phyloP scores from a whole-genome alignment of 2,888 invertebrate species.

The Muschampia plurimacula region DNA sequence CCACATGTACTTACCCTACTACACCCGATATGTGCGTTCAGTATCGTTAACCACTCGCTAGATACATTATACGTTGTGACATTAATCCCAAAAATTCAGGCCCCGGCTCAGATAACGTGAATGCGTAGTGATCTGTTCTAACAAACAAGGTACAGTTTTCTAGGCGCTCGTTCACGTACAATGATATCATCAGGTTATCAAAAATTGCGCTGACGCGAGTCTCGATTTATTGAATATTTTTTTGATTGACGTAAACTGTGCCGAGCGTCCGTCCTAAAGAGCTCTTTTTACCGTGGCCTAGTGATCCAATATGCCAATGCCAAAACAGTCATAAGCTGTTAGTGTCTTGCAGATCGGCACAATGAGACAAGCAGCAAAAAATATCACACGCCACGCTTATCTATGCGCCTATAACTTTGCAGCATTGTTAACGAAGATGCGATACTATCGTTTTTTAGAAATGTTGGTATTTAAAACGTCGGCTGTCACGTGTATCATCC shows the following conservation, averaged over 20 bases:
- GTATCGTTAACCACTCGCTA: conserved; percentile 74
- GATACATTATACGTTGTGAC: conserved; percentile 62
- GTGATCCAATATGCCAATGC: conserved; percentile 81
- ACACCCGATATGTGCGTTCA: conserved; percentile 37
- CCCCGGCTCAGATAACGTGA: conserved; percentile 22
- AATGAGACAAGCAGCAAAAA: conserved; percentile 37
- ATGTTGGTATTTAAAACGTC: conserved; percentile 21
- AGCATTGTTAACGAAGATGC: conserved; percentile 21
- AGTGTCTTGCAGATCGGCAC: conserved; percentile 40
- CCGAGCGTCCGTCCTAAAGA: conserved; percentile 63
- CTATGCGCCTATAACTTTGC: conserved; percentile 12
- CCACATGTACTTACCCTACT: conserved; percentile 57
- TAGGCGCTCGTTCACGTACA: conserved; percentile 52
- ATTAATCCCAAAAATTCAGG: conserved; percentile 21
- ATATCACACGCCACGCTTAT: conserved; percentile 34
- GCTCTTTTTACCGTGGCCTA: conserved; percentile 55
- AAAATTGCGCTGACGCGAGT: conserved; percentile 50
- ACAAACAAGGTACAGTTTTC: neutral
- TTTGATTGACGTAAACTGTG: conserved; percentile 72
- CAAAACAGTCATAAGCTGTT: conserved; percentile 65
- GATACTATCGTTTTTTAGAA: conserved; percentile 18
- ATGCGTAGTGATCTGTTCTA: neutral
- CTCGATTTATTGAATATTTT: conserved; percentile 60
- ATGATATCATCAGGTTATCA: conserved; percentile 64
- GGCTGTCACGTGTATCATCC: conserved; percentile 39